Base-by-base conservation (phyloP, 2,888 invertebrate species). In the Ophion obscuratus region DNA sequence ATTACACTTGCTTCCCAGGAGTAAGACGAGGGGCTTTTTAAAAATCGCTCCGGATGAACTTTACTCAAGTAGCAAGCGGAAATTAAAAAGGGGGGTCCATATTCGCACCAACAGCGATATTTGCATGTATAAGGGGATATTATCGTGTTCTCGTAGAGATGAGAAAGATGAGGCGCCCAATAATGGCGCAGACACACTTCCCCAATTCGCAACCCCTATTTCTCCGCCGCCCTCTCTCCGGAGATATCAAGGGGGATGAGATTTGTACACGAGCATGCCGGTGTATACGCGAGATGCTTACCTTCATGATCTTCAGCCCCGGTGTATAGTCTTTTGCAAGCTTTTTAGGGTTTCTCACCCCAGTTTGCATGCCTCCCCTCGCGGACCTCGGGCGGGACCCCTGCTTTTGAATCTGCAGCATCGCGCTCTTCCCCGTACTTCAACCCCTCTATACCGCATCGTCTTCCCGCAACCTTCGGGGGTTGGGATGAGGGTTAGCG, bases 121-220 rank as follows among this genome's bases (percentile, higher is more conserved):
- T 61, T 61, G 9, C n/a, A 27, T 36, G 47, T 20, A 47, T 27
- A 66, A 36, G 47, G 20, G 68, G 76, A 80, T 86, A 86, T 83
- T 80, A 86, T 83, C 85, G 79, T 81, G 85, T 86, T 81, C 71
- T 67, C 44, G 83, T 64, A 36, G 57, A 80, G 73, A 80, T 62
- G 80, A 77, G 80, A 62, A 76, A 79, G 59, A 80, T 59, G 74
- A 78, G 76, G 67, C 71, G 73, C 57, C 83, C 80, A 83, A 83
- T 83, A 83, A 86, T 74, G 68, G 73, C 70, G 62, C 79, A 70
- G 83, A 61, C 83, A 81, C 71, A 76, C 83, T 76, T 74, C 74
- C 85, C 87, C 75, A 82, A 78, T 36, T 74, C 66, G 47, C 59
- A 17, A 44, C 20, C 17, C 47, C 57, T 17, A 64, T 79, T 62